Conservation (phyloP, 2,113 vertebrate species). For the Coptodon bakossiorum region DNA sequence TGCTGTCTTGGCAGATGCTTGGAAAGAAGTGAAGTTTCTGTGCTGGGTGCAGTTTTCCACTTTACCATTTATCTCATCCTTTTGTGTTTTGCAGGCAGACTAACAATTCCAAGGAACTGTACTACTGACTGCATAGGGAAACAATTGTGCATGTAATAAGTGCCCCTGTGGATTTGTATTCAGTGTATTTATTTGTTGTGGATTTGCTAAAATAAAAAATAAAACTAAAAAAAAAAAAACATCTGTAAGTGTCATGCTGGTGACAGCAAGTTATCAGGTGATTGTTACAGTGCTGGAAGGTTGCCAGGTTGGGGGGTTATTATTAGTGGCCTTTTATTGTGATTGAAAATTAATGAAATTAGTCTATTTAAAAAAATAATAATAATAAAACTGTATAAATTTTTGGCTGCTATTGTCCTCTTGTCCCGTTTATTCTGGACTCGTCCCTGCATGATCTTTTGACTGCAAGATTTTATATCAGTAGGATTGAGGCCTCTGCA, state of each 20-base stretch:
- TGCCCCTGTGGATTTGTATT: neutral
- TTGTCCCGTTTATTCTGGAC: neutral
- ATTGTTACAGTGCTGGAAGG: neutral
- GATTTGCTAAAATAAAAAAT: neutral
- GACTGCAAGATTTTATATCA: neutral
- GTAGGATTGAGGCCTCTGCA: neutral
- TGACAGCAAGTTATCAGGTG: neutral
- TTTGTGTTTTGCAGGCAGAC: neutral
- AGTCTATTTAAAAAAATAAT: neutral
- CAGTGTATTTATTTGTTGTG: neutral
- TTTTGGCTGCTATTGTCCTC: neutral
- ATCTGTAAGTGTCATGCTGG: neutral
- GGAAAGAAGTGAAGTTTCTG: neutral
- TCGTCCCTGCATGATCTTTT: neutral
- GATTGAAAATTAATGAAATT: too few relatives aligned
- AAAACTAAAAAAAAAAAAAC: rapidly evolving
- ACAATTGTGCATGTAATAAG: neutral
- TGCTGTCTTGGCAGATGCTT: neutral
- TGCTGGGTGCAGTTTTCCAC: neutral
- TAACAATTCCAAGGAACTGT: neutral
- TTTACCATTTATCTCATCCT: neutral
- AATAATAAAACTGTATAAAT: neutral
- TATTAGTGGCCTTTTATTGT: neutral
- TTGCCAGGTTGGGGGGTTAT: neutral
- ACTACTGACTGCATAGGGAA: neutral